Evolutionary conservation across 2,113 vertebrate species (phyloP).

Genomic region (Labrus mixtus): DNA sequence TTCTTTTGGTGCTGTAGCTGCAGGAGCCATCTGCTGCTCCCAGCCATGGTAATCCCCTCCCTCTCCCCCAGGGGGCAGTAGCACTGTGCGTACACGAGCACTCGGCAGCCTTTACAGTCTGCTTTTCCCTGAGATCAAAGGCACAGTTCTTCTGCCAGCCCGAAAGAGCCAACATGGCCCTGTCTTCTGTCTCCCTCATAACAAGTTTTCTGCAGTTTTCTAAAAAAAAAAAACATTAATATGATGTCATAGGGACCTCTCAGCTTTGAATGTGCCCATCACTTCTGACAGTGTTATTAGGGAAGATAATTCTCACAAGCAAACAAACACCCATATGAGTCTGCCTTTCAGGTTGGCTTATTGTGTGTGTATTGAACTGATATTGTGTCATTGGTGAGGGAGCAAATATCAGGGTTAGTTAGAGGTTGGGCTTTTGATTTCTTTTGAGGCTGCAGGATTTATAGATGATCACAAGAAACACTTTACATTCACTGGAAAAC

Average conservation of each 20-base stretch:
- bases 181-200: constrained; percentile 43
- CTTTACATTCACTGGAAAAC: constrained; percentile 14
- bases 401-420: constrained; percentile 48
- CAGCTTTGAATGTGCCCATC: constrained; percentile 38
- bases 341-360: constrained; percentile 57
- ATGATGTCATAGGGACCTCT: constrained; percentile 56
- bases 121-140: constrained; percentile 63
- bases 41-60: constrained; percentile 34
- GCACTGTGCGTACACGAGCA: constrained; percentile 52
- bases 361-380: constrained; percentile 61
- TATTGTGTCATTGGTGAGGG: constrained; percentile 65
- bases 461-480: constrained; percentile 22
- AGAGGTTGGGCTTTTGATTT: constrained; percentile 51
- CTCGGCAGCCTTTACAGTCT: constrained; percentile 10
- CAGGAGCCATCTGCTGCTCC: constrained; percentile 65
- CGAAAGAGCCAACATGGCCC: constrained; percentile 32
- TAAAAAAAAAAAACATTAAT: constrained; percentile 45
- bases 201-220: constrained; percentile 58
- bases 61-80: constrained; percentile 80
- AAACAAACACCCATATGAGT: constrained; percentile 58
- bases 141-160: constrained; percentile 37
- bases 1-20: constrained; percentile 64
- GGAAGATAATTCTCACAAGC: constrained; percentile 52
- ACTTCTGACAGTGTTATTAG: constrained; percentile 53
- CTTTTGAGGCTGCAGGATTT: constrained; percentile 21